Evolutionary conservation across 2,888 invertebrate species (phyloP).

Genomic region (Epirrhoe tristata): DNA sequence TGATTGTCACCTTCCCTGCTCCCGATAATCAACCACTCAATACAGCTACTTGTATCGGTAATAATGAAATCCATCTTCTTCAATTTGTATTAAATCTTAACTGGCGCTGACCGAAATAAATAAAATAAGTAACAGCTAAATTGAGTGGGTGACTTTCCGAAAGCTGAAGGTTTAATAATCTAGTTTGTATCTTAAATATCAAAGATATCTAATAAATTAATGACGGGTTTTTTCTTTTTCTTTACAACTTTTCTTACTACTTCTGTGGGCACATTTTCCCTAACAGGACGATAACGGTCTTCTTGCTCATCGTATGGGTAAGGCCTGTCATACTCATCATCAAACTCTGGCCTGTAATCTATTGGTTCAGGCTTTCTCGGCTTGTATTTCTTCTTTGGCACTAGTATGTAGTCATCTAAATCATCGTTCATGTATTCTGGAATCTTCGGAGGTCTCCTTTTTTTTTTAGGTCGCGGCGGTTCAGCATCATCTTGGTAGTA

Average conservation of each 20-base stretch:
- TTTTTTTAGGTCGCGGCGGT: slow-evolving; percentile 68
- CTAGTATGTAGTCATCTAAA: slow-evolving; percentile 72
- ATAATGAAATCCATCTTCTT: neutral
- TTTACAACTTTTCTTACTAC: slow-evolving; percentile 73
- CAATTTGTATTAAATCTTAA: neutral
- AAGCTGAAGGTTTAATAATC: slow-evolving; percentile 38
- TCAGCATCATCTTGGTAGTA: slow-evolving; percentile 63
- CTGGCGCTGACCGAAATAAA: too few relatives aligned
- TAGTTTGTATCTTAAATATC: slow-evolving; percentile 79
- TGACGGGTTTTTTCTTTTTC: slow-evolving; percentile 70
- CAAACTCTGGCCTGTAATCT: slow-evolving; percentile 63
- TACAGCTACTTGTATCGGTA: neutral
- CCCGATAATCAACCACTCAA: neutral
- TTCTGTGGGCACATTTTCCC: slow-evolving; percentile 62
- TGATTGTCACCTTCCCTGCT: slow-evolving; percentile 14
- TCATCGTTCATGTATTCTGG: slow-evolving; percentile 65
- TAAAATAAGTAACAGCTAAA: neutral
- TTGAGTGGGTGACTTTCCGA: neutral
- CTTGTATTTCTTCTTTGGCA: slow-evolving; percentile 77
- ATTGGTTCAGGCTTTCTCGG: slow-evolving; percentile 62
- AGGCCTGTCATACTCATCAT: slow-evolving; percentile 71
- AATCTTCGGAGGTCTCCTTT: slow-evolving; percentile 65
- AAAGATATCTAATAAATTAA: slow-evolving; percentile 77
- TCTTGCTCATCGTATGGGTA: slow-evolving; percentile 63
- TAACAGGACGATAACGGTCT: slow-evolving; percentile 60